Evolutionary conservation across 1,140 invertebrate genomes (phyloP), one percentile per base, ranked within the genome.

Genomic region (Lepidurus arcticus): DNA sequence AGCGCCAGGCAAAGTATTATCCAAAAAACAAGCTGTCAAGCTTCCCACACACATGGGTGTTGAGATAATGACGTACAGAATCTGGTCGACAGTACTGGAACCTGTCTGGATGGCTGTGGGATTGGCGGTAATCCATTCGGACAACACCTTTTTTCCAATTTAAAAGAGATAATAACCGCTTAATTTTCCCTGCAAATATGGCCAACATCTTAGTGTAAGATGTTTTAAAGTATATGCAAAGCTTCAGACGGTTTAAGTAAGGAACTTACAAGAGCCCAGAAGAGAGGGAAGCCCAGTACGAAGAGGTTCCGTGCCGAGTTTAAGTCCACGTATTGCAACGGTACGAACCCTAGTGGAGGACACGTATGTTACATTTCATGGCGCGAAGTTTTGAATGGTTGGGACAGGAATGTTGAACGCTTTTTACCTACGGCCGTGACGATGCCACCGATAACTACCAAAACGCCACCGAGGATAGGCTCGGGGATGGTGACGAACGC

Each of bases 391-490:
- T 34, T 34, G 16, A 47, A 47, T 47, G 16, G 45, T 11, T 6
- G 10, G 45, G 16, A 47, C 3, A 47, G 0, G 45, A 16, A 16
- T 11, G 1, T 11, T 16, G 4, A 47, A 11, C 10, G 16, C 10
- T 47, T 47, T 47, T 47, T 47, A 47, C 92, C 92, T 82, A 94
- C 93, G 16, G 92, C 92, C 10, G 90, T 88, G 78, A 94, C 93
- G 90, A 94, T 93, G 43, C 93, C 93, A 83, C 95, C 94, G 89
- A 94, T 93, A 2, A 94, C 89, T 80, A 93, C 93, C 84, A 94
- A 94, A 76, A 93, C 89, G 5, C 94, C 94, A 0, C 94, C 94
- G 1, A 96, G 89, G n/a, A 96, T 90, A 0, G 94, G 93, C 82
- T 93, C 91, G 4, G 94, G 94, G 78, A 96, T 95, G 76, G 94